Percentiles rank a stretch among this genome's conserved stretches.
Conservation (phyloP, 2,888 invertebrate species). For the Dryomyza anilis region DNA sequence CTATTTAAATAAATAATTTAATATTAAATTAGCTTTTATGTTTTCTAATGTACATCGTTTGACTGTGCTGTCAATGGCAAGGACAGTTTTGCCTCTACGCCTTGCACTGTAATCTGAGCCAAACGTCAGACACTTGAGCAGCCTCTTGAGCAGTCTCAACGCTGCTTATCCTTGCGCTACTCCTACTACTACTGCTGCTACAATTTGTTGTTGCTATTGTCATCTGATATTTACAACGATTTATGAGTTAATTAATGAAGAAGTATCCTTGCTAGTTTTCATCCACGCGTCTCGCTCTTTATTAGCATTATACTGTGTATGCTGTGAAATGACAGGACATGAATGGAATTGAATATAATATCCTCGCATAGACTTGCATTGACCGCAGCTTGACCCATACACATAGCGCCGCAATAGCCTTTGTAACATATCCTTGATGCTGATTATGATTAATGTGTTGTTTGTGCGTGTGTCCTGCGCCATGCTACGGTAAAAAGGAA, state of each 20-base stretch:
- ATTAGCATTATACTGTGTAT: slow-evolving; percentile 25
- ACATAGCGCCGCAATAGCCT: background rate
- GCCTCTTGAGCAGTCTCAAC: too few species aligned
- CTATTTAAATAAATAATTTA: background rate
- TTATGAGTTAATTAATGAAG: slow-evolving; percentile 30
- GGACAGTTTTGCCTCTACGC: background rate
- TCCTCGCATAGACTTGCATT: slow-evolving; percentile 13
- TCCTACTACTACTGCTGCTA: background rate
- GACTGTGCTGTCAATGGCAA: background rate
- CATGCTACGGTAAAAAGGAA: background rate
- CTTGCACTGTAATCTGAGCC: too few species aligned
- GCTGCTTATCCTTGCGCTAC: too few species aligned
- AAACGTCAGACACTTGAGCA: too few species aligned
- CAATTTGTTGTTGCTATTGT: slow-evolving; percentile 13
- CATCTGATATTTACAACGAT: slow-evolving; percentile 25
- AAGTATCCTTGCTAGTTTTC: background rate
- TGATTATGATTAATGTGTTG: slow-evolving; percentile 30
- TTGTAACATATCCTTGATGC: slow-evolving; percentile 22
- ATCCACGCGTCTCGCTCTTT: background rate
- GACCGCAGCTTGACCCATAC: slow-evolving; percentile 14
- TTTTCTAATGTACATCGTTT: too few species aligned
- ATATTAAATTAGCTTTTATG: slow-evolving; percentile 8
- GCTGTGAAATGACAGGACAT: background rate
- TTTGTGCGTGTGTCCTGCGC: slow-evolving; percentile 14
- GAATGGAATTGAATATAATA: too few species aligned